Conservation (phyloP, 2,888 invertebrate species). For the Timema cristinae region DNA sequence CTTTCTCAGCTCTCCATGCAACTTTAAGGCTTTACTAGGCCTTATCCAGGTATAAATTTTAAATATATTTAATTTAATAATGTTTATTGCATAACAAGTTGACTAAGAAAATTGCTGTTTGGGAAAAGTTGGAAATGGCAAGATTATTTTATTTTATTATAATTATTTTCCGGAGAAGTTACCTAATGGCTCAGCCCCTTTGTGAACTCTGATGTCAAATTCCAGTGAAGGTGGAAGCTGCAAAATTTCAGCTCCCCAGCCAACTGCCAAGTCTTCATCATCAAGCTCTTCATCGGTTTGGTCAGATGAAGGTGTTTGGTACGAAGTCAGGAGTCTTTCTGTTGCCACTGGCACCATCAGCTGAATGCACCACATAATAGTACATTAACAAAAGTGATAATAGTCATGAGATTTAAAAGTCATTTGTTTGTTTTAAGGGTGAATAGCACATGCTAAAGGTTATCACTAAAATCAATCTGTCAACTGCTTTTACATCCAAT, state of each 20-base stretch:
- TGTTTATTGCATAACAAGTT: background rate
- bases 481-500: no score
- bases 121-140: no score
- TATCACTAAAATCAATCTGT: no score
- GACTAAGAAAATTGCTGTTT: no score
- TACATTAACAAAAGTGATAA: no score
- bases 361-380: conserved; percentile 23
- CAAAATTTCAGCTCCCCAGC: conserved; percentile 30
- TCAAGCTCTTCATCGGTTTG: conserved; percentile 30
- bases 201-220: conserved; percentile 51
- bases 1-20: no score
- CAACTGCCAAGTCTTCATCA: conserved; percentile 29
- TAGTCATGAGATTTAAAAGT: no score
- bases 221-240: conserved; percentile 51
- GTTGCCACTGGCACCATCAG: conserved; percentile 40
- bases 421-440: no score
- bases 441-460: no score
- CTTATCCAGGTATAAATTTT: background rate
- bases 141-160: background rate
- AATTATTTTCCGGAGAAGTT: conserved; percentile 29
- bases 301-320: conserved; percentile 31
- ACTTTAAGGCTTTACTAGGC: background rate
- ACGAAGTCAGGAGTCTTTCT: conserved; percentile 37
- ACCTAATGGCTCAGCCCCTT: conserved; percentile 54
- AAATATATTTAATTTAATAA: background rate